phyloP scores from a whole-genome alignment of 2,113 vertebrate genomes.

The Sceloporus undulatus region DNA sequence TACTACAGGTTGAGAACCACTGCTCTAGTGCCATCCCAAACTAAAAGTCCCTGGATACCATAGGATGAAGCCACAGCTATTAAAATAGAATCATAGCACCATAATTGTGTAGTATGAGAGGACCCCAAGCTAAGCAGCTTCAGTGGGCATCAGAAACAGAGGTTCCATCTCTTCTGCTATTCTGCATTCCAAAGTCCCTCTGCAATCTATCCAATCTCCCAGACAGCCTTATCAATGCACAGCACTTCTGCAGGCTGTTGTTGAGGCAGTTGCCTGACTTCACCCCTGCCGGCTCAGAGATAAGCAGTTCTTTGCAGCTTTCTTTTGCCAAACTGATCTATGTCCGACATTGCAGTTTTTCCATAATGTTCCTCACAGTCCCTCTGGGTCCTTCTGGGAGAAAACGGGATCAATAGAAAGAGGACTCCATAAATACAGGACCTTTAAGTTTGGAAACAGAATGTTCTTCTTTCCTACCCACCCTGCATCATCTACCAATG shows the following conservation, averaged over 20 bases:
- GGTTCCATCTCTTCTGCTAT: neutral
- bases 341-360: neutral
- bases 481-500: too few species aligned
- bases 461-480: neutral
- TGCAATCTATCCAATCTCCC: neutral
- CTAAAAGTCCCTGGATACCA: too few species aligned
- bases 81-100: too few species aligned
- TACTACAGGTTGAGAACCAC: too few species aligned
- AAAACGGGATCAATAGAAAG: neutral
- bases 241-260: neutral
- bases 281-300: neutral
- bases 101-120: neutral
- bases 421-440: neutral
- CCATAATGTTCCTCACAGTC: neutral
- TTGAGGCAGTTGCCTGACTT: constrained; percentile 20
- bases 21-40: too few species aligned
- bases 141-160: neutral
- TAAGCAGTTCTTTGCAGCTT: neutral
- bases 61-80: too few species aligned
- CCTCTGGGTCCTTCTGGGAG: neutral
- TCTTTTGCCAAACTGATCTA: neutral
- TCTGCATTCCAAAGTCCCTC: constrained; percentile 13
- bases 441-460: neutral
- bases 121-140: neutral
- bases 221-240: constrained; percentile 21